phyloP scores from a whole-genome alignment of 2,888 invertebrate genomes.

The Drosophila acutilabella region DNA sequence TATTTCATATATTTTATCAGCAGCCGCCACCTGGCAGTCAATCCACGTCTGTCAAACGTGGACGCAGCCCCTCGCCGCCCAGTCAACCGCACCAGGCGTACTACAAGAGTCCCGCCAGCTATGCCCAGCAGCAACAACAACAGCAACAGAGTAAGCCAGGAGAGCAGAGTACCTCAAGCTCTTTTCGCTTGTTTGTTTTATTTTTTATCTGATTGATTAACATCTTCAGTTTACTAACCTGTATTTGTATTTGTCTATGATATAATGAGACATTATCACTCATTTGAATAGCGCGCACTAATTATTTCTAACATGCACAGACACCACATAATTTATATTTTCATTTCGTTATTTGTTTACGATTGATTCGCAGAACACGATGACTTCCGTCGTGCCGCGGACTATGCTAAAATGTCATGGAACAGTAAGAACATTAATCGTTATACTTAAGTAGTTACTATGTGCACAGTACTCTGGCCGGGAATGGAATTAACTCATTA shows the following conservation, averaged over 20 bases:
- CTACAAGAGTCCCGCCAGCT: slow-evolving; percentile 82
- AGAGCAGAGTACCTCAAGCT: slow-evolving; percentile 81
- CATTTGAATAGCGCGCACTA: slow-evolving; percentile 43
- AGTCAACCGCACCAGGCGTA: slow-evolving; percentile 82
- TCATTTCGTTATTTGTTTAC: slow-evolving; percentile 76
- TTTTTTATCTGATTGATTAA: slow-evolving; percentile 34
- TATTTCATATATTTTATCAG: background rate
- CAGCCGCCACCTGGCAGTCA: slow-evolving; percentile 79
- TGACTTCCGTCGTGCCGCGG: slow-evolving; percentile 92
- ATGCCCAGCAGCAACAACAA: slow-evolving; percentile 63
- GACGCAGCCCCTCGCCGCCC: slow-evolving; percentile 87
- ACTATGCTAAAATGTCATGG: slow-evolving; percentile 93
- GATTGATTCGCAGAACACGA: slow-evolving; percentile 88
- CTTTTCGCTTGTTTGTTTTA: background rate
- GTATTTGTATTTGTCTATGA: slow-evolving; percentile 3
- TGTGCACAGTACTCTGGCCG: slow-evolving; percentile 1
- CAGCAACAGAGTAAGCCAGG: slow-evolving; percentile 84
- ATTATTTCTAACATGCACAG: slow-evolving; percentile 51
- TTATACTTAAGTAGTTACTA: slow-evolving; percentile 40
- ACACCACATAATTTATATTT: slow-evolving; percentile 80
- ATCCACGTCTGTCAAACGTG: slow-evolving; percentile 85
- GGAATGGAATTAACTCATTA: background rate
- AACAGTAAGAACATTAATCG: slow-evolving; percentile 88
- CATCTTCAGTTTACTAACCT: slow-evolving; percentile 27
- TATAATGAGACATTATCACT: slow-evolving; percentile 18